These are phyloP conservation scores for Seriola dumerili DNA, from an alignment of 2,113 vertebrate species.

Conservation along the genomic window DNA sequence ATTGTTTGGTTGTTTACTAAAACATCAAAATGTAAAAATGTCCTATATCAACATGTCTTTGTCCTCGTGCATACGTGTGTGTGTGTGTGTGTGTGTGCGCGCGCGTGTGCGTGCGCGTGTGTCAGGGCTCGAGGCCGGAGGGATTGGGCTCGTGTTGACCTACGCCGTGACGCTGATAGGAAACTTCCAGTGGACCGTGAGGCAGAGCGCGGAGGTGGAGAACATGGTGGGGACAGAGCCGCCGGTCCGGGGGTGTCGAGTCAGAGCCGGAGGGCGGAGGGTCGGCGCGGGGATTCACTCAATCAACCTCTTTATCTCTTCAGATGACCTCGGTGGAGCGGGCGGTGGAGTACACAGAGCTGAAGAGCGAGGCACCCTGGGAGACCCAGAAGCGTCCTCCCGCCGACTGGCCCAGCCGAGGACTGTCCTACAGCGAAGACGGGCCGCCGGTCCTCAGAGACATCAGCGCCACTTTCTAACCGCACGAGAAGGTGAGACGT, in stretches of 20 bases:
- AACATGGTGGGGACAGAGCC: constrained; percentile 89
- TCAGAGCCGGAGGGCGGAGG: no score
- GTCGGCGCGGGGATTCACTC: no score
- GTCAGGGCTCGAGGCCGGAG: constrained; percentile 85
- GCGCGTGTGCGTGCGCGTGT: no score
- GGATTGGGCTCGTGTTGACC: constrained; percentile 90
- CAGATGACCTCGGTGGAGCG: constrained; percentile 98
- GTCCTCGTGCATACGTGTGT: no score
- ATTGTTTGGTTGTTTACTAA: no score
- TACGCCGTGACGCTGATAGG: constrained; percentile 94
- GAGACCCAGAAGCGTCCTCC: constrained; percentile 89
- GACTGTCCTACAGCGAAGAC: constrained; percentile 88
- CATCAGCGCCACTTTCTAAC: constrained; percentile 60
- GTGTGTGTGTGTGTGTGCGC: no score
- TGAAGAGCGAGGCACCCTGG: constrained; percentile 95
- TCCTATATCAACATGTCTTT: no score
- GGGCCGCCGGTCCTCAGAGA: constrained; percentile 89
- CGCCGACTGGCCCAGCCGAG: constrained; percentile 89
- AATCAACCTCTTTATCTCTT: not conserved
- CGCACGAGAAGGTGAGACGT: constrained; percentile 90
- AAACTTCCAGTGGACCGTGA: constrained; percentile 96
- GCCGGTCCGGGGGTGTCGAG: not conserved
- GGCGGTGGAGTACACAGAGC: constrained; percentile 93
- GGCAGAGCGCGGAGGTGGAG: constrained; percentile 96
- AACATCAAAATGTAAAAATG: no score